A percentile compares a stretch with the other conserved stretches of the same genome.
phyloP scores from a whole-genome alignment of 2,888 invertebrate genomes.

The Bembecia ichneumoniformis region DNA sequence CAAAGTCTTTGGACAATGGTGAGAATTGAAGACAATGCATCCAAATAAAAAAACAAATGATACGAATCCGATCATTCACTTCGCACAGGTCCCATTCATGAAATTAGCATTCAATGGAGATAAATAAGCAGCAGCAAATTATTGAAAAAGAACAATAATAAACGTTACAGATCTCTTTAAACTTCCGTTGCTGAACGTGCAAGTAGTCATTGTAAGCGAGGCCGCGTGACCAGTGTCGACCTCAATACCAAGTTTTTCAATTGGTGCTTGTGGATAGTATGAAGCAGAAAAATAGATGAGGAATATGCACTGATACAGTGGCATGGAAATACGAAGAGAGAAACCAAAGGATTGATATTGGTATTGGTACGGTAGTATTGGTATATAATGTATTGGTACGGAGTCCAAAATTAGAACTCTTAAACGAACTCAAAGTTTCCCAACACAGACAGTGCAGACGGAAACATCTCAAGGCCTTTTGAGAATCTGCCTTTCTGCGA shows the following conservation, averaged over 20 bases:
- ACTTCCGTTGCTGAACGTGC: not conserved
- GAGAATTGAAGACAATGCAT: not conserved
- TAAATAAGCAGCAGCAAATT: slow-evolving; percentile 23
- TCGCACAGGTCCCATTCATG: slow-evolving; percentile 14
- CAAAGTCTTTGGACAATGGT: too few species aligned
- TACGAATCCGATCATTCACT: not conserved
- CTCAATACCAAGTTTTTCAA: not conserved
- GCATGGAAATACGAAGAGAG: too few species aligned
- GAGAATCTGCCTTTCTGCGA: too few species aligned
- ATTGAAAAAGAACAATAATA: slow-evolving; percentile 21
- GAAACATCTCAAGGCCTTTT: too few species aligned
- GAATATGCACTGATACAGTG: too few species aligned
- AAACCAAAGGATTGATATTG: too few species aligned
- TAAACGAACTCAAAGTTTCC: too few species aligned
- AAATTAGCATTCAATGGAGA: slow-evolving; percentile 23
- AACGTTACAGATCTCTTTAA: not conserved
- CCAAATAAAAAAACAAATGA: not conserved
- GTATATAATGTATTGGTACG: too few species aligned
- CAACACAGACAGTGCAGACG: too few species aligned
- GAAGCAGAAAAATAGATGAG: too few species aligned
- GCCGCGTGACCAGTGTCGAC: not conserved
- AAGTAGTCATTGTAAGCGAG: not conserved
- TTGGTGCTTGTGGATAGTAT: not conserved
- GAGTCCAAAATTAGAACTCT: too few species aligned
- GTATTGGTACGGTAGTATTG: too few species aligned